Percentiles rank a stretch among this genome's conserved stretches.
phyloP scores from a whole-genome alignment of 2,797 vertebrate species.

The Pangasius djambal region DNA sequence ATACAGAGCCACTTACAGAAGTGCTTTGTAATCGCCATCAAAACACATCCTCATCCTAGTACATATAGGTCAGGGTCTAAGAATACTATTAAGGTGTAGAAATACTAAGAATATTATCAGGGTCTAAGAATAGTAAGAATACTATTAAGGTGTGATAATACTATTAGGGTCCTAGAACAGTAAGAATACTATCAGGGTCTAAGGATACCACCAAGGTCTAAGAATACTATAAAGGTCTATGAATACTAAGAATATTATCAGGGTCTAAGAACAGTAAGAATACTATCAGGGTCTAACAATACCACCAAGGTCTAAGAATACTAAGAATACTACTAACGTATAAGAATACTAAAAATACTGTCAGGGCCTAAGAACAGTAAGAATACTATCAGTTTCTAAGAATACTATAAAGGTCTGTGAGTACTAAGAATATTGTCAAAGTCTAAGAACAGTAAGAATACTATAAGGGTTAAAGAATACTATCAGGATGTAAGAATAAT shows the following conservation, averaged over 20 bases:
- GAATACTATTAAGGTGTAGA: not conserved
- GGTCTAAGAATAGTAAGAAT: not conserved
- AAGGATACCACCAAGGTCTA: not conserved
- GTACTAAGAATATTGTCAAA: not conserved
- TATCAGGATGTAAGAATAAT: not conserved
- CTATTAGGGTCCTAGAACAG: not conserved
- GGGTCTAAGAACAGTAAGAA: not conserved
- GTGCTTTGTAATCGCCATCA: not conserved
- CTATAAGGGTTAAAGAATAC: not conserved
- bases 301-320: not conserved
- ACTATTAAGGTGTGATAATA: not conserved
- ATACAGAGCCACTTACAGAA: not conserved
- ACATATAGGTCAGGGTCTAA: not conserved
- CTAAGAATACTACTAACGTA: not conserved
- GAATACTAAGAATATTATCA: too few relatives aligned
- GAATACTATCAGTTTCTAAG: not conserved
- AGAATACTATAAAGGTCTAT: not conserved
- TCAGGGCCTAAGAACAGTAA: not conserved
- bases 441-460: not conserved
- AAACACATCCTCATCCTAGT: not conserved
- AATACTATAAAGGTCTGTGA: not conserved
- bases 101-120: not conserved
- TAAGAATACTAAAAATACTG: too few relatives aligned
- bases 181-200: not conserved
- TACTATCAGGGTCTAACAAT: not conserved